These are phyloP conservation scores for Scolopax bukidnonensis DNA, from an alignment of 2,797 vertebrate genomes.

Conservation along the genomic window DNA sequence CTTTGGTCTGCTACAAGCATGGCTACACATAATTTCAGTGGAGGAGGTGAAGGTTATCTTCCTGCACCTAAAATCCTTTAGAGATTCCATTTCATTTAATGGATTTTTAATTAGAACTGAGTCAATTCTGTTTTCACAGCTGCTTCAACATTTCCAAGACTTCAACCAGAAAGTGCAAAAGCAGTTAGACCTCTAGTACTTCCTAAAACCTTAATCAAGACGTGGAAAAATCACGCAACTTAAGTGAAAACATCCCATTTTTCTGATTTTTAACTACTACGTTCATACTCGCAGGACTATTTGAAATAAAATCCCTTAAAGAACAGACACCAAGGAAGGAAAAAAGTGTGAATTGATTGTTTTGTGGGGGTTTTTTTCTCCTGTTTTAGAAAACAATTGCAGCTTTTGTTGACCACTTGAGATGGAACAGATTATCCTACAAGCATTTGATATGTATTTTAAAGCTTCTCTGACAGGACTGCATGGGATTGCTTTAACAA, in stretches of 20 bases:
- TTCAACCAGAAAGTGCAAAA: not conserved
- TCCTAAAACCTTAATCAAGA: not conserved
- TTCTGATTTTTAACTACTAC: not conserved
- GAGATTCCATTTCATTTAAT: not conserved
- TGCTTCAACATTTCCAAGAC: not conserved
- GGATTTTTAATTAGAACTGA: not conserved
- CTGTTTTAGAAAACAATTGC: not conserved
- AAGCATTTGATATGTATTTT: not conserved
- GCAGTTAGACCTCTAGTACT: not conserved
- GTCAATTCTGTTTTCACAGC: not conserved
- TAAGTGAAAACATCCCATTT: not conserved
- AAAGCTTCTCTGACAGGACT: not conserved
- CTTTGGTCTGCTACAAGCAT: not conserved
- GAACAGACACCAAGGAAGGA: not conserved
- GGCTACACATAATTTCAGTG: not conserved
- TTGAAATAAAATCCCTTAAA: not conserved
- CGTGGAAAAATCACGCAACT: not conserved
- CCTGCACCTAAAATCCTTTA: not conserved
- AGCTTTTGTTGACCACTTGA: not conserved
- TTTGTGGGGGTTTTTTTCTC: not conserved
- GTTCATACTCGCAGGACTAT: not conserved
- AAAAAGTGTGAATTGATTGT: not conserved
- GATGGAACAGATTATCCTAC: not conserved
- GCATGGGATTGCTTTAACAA: not conserved
- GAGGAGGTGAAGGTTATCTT: not conserved